Percentiles rank a stretch among this genome's conserved stretches.
These are phyloP conservation scores for Leptinotarsa peninsularis DNA, from an alignment of 2,888 invertebrate species.

Conservation along the genomic window DNA sequence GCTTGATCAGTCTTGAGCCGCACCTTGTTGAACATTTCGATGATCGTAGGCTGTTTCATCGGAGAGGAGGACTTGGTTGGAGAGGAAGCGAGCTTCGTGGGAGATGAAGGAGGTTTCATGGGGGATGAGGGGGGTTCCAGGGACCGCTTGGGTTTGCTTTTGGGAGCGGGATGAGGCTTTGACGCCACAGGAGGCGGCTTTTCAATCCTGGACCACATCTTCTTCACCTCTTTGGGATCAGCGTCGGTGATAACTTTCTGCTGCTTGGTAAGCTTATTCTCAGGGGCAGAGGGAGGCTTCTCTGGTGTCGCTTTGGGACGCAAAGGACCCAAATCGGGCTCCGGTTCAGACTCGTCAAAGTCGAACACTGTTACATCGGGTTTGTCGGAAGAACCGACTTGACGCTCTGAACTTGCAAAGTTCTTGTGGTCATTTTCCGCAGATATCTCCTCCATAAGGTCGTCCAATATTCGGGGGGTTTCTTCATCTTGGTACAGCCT, in stretches of 20 bases:
- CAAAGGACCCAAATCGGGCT: slow-evolving; percentile 34
- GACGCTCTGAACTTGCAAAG: not conserved
- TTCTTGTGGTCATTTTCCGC: slow-evolving; percentile 1
- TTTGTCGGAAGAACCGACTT: slow-evolving; percentile 20
- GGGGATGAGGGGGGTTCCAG: slow-evolving; percentile 8
- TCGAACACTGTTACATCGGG: slow-evolving; percentile 43
- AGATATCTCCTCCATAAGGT: not conserved
- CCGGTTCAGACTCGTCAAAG: slow-evolving; percentile 42
- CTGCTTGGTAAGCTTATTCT: not conserved
- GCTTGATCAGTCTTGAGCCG: too few species aligned
- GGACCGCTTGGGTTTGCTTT: not conserved
- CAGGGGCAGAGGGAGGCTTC: not conserved
- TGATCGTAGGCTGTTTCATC: slow-evolving; percentile 44
- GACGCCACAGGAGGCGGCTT: not conserved
- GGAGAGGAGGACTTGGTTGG: slow-evolving; percentile 38
- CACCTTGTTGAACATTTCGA: slow-evolving; percentile 44
- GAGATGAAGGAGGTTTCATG: slow-evolving; percentile 7
- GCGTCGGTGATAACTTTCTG: not conserved
- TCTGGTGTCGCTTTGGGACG: slow-evolving; percentile 22
- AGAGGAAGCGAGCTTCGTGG: slow-evolving; percentile 5
- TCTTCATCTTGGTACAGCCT: not conserved
- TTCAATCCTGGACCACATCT: slow-evolving; percentile 16
- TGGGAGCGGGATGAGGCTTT: not conserved
- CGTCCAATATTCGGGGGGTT: too few species aligned
- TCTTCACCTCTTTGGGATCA: slow-evolving; percentile 6